These are phyloP conservation scores for Trididemnum nubilum DNA, from an alignment of 23 tunicate genomes.

Conservation along the genomic window DNA sequence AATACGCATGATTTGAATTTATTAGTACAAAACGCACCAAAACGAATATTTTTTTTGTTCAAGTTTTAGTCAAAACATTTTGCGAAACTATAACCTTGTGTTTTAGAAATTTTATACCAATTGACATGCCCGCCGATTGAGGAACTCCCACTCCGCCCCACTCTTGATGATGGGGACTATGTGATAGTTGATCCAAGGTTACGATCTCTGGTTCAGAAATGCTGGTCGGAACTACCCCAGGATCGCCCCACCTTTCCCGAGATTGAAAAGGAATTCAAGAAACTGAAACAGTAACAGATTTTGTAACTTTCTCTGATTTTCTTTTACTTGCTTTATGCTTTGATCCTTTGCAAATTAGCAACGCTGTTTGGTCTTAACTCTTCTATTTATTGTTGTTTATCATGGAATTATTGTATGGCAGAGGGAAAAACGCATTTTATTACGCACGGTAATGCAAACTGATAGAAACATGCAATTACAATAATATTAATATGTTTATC, in stretches of 20 bases:
- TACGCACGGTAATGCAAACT: no score
- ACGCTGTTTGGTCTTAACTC: not conserved
- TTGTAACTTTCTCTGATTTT: not conserved
- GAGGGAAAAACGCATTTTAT: no score
- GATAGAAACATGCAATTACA: no score
- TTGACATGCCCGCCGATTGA: constrained; percentile 25
- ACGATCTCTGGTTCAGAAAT: constrained; percentile 34
- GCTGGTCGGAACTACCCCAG: constrained; percentile 72
- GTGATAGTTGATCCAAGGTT: constrained; percentile 39
- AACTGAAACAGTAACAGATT: constrained; percentile 39
- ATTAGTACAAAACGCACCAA: no score
- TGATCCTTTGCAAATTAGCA: not conserved
- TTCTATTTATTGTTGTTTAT: no score
- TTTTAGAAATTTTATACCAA: constrained; percentile 52
- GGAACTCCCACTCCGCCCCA: constrained; percentile 74
- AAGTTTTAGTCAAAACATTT: no score
- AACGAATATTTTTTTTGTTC: no score
- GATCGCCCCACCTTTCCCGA: constrained; percentile 69
- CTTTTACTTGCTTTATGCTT: not conserved
- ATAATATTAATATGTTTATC: no score
- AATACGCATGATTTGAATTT: no score
- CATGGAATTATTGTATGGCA: no score
- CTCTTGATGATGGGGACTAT: constrained; percentile 65
- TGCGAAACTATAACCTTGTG: no score
- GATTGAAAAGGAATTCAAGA: constrained; percentile 56